Percentiles rank a stretch among this genome's conserved stretches.
These are phyloP conservation scores for Pachypanchax playfairii DNA, from an alignment of 2,113 vertebrate genomes.

Conservation along the genomic window DNA sequence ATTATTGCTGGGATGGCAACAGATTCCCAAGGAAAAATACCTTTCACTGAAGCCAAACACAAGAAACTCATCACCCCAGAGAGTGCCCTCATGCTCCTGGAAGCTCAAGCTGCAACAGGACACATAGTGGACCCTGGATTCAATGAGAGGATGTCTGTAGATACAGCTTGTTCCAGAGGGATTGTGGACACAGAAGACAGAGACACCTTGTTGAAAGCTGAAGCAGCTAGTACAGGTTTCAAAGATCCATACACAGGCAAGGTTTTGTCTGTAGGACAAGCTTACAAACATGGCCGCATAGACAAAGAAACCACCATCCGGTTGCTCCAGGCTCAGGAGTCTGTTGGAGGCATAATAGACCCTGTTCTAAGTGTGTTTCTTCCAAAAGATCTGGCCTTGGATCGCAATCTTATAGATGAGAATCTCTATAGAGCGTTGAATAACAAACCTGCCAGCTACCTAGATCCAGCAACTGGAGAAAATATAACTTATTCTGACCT, in stretches of 20 bases:
- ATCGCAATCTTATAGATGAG: constrained; percentile 90
- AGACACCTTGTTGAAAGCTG: constrained; percentile 87
- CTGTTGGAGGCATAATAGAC: constrained; percentile 91
- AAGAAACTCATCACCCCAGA: constrained; percentile 86
- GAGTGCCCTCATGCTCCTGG: constrained; percentile 87
- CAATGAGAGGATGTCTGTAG: constrained; percentile 88
- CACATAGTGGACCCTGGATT: constrained; percentile 88
- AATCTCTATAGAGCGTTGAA: constrained; percentile 88
- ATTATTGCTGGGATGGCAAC: constrained; percentile 88
- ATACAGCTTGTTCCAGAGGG: constrained; percentile 90
- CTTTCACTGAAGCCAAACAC: constrained; percentile 89
- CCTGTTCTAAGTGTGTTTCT: constrained; percentile 92
- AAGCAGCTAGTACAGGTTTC: constrained; percentile 91
- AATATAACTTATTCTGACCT: constrained; percentile 89
- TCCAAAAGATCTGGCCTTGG: constrained; percentile 88
- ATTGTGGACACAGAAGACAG: constrained; percentile 90
- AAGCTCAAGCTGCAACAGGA: constrained; percentile 95
- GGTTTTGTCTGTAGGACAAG: constrained; percentile 88
- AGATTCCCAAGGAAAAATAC: constrained; percentile 85
- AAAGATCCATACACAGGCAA: constrained; percentile 93
- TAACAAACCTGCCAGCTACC: constrained; percentile 87
- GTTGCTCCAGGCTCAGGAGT: constrained; percentile 90
- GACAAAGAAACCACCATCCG: constrained; percentile 86
- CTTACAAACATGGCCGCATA: constrained; percentile 88
- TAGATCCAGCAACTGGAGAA: constrained; percentile 86